These are phyloP conservation scores for Ageneiosus marmoratus DNA, from an alignment of 2,113 vertebrate genomes.

Conservation along the genomic window DNA sequence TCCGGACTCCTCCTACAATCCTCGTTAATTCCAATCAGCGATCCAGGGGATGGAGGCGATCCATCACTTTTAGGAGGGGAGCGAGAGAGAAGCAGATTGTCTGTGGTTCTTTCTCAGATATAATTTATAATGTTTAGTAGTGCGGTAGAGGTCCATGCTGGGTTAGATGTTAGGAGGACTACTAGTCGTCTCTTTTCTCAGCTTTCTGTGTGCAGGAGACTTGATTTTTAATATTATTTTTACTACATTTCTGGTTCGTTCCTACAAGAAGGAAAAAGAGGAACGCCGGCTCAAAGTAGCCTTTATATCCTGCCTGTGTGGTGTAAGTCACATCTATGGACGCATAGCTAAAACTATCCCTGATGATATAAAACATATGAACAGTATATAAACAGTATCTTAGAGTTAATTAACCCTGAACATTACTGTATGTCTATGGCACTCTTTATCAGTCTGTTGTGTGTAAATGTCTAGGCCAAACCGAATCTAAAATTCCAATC, in stretches of 20 bases:
- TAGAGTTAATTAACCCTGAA: no score
- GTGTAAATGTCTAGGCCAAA: background rate
- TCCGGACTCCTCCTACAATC: conserved; percentile 45
- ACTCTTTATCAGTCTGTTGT: background rate
- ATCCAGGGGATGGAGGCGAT: conserved; percentile 53
- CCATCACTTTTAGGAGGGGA: conserved; percentile 45
- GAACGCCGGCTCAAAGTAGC: background rate
- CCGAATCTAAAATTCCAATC: no score
- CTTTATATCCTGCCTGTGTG: background rate
- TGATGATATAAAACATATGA: background rate
- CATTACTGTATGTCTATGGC: no score
- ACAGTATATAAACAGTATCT: background rate
- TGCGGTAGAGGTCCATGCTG: conserved; percentile 23
- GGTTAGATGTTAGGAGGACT: conserved; percentile 21
- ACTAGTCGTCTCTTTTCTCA: background rate
- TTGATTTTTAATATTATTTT: background rate
- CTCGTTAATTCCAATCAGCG: conserved; percentile 62
- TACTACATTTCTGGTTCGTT: background rate
- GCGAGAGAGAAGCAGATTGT: conserved; percentile 8
- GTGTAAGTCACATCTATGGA: background rate
- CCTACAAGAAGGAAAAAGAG: background rate
- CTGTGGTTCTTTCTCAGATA: conserved; percentile 15
- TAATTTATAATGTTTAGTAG: conserved; percentile 40
- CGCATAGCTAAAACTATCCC: background rate
- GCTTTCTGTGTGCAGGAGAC: background rate